Conservation (phyloP, 2,888 invertebrate species). For the Bimastos eiseni region DNA sequence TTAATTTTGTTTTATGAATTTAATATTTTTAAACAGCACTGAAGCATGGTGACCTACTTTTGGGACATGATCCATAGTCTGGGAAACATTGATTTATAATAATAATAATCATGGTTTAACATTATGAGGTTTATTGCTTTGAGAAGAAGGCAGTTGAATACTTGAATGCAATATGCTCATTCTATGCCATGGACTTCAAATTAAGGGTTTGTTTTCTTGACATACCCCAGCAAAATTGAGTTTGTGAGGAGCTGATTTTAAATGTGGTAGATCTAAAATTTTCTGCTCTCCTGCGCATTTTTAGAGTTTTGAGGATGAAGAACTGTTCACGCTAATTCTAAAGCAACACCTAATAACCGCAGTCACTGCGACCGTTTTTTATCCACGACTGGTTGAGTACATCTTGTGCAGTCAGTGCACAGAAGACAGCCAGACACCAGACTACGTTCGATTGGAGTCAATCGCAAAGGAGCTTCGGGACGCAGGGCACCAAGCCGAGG, state of each 20-base stretch:
- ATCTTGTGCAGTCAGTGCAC: slow-evolving; percentile 39
- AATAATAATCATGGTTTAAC: background rate
- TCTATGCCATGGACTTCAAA: background rate
- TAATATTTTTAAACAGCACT: no score
- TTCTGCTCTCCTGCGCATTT: background rate
- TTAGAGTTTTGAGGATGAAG: slow-evolving; percentile 39
- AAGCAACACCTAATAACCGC: slow-evolving; percentile 48
- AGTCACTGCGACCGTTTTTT: slow-evolving; percentile 50
- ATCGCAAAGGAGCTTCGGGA: slow-evolving; percentile 51
- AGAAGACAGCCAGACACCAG: slow-evolving; percentile 33
- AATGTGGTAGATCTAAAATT: background rate
- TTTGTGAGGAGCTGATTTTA: background rate
- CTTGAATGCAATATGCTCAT: background rate
- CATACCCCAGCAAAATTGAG: background rate
- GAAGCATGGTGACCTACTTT: no score
- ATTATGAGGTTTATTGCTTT: background rate
- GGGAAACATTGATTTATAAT: no score
- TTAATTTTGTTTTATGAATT: no score
- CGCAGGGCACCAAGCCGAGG: slow-evolving; percentile 52
- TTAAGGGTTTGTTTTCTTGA: background rate
- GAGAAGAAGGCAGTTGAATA: background rate
- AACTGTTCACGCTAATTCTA: slow-evolving; percentile 50
- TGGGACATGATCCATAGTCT: no score
- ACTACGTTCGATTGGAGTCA: slow-evolving; percentile 39
- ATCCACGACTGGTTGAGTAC: slow-evolving; percentile 45